Evolutionary conservation across 2,888 invertebrate species (phyloP).

Genomic region (Orchesella flavescens): DNA sequence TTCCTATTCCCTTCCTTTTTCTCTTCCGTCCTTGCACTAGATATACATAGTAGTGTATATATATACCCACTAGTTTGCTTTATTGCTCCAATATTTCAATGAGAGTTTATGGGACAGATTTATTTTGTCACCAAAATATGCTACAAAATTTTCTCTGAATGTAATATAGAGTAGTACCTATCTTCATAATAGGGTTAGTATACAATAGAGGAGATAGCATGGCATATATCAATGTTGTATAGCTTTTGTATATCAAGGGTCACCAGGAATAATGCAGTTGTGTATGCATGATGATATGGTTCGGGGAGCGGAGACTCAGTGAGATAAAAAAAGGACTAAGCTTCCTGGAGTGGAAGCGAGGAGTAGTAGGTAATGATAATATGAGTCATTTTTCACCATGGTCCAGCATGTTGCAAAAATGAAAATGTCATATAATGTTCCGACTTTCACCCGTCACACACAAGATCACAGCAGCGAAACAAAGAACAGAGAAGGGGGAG

Average conservation of each 20-base stretch:
- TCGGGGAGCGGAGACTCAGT: not conserved
- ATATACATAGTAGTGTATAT: no score
- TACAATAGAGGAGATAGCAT: not conserved
- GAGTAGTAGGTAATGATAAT: not conserved
- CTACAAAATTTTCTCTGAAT: conserved; percentile 40
- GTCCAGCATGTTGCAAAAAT: no score
- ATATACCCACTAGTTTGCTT: not conserved
- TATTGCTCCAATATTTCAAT: conserved; percentile 57
- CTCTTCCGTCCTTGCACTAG: no score
- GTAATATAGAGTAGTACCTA: not conserved
- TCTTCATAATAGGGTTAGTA: not conserved
- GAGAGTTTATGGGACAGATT: conserved; percentile 60
- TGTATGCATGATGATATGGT: no score
- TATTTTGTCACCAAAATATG: conserved; percentile 58
- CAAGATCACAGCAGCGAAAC: no score
- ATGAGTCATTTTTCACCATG: no score
- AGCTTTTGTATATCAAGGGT: not conserved
- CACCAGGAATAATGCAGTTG: no score
- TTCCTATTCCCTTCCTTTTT: not conserved
- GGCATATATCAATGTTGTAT: not conserved
- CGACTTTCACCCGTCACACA: no score
- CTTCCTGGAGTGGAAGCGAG: not conserved
- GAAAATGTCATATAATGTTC: no score
- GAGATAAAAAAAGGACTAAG: not conserved
- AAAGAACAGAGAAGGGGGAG: no score